phyloP scores from a whole-genome alignment of 2,888 invertebrate species.

The Eristalis tenax region DNA sequence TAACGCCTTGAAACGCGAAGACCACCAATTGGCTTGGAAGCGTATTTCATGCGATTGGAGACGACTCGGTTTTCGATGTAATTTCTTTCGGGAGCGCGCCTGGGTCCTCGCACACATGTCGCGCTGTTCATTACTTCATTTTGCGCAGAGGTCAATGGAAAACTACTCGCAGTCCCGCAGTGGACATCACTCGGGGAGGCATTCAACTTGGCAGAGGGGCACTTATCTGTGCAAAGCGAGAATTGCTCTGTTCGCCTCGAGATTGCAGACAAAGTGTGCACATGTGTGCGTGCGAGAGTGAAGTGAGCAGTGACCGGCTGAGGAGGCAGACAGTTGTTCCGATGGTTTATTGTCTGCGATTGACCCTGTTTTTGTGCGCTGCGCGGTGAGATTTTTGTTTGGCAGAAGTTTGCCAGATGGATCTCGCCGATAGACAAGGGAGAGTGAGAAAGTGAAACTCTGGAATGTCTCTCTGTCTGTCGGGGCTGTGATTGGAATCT shows the following conservation, averaged over 20 bases:
- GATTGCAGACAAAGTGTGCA: background rate
- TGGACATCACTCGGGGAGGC: background rate
- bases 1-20: background rate
- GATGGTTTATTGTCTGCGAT: background rate
- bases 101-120: background rate
- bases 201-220: background rate
- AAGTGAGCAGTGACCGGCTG: background rate
- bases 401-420: background rate
- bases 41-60: background rate
- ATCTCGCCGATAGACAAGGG: background rate
- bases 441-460: background rate
- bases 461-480: background rate
- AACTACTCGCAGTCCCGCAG: background rate
- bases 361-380: background rate
- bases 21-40: background rate
- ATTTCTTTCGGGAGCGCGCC: background rate
- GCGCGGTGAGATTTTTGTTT: background rate
- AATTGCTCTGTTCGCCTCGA: no score
- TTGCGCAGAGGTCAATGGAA: background rate
- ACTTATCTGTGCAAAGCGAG: background rate
- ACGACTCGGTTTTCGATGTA: background rate
- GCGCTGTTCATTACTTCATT: background rate
- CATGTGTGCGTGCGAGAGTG: background rate
- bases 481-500: background rate
- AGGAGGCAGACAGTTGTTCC: background rate